Evolutionary conservation across 2,797 vertebrate species (phyloP), one percentile per base, ranked within the genome.

Genomic region (Lithobates sylvaticus): DNA sequence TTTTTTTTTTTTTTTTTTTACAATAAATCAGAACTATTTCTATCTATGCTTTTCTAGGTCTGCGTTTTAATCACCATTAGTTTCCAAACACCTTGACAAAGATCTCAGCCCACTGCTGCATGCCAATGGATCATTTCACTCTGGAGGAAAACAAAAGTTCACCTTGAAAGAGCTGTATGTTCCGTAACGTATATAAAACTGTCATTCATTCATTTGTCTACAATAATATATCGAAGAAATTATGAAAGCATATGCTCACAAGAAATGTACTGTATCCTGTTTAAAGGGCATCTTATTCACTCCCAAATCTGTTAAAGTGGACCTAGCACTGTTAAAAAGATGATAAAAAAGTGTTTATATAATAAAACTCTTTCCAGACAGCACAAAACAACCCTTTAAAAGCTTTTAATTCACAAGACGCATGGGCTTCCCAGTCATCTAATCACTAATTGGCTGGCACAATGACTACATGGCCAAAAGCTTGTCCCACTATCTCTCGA

Each of bases 91-190:
- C 84, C 71, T 85, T 74, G 84, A 83, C 32, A 75, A 75, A 65
- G 70, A 67, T 67, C 34, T 73, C 58, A 78, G 36, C 77, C 77
- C 84, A 73, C 69, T 34, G 74, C 58, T 74, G 84, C 70, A 79
- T 85, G 84, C 84, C 84, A 85, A 80, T 85, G 84, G 76, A 80
- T 80, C 71, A 80, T 80, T 68, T 74, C 70, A 67, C 76, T 79
- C 29, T 29, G 50, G 77, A 81, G 44, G 16, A 61, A 86, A 81
- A 86, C 78, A 76, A 76, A 86, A 86, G 84, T 68, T 81, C 78
- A 86, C 84, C 78, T 86, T 86, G 78, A 69, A 29, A 81, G 76
- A 61, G 13, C 64, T 64, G 71, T 23, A 68, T 58, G 68, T 67
- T 80, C 23, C n/a, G 29, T 65, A 81, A 71, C 34, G 54, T n/a